Conservation (phyloP, 1,140 invertebrate species). For the Helicoverpa armigera region DNA sequence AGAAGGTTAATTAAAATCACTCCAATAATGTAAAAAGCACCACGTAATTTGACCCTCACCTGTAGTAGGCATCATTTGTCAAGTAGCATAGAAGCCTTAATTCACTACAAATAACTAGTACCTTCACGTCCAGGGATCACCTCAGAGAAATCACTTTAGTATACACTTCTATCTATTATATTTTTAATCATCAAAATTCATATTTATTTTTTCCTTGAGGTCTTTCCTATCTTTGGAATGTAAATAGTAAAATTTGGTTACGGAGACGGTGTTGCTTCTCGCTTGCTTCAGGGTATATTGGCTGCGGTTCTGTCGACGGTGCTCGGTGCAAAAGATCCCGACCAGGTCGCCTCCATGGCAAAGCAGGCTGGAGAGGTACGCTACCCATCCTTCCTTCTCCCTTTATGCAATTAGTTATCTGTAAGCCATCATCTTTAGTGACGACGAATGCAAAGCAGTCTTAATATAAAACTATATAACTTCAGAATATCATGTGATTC, state of each 20-base stretch:
- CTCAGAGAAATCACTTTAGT: slow-evolving; percentile 64
- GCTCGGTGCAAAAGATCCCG: slow-evolving; percentile 95
- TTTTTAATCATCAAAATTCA: slow-evolving; percentile 23
- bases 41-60: slow-evolving; percentile 74
- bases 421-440: slow-evolving; percentile 3
- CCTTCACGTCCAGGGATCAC: slow-evolving; percentile 67
- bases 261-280: slow-evolving; percentile 86
- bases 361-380: slow-evolving; percentile 97
- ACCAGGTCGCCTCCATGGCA: slow-evolving; percentile 95
- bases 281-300: slow-evolving; percentile 94
- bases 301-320: slow-evolving; percentile 95
- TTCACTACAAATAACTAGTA: slow-evolving; percentile 73
- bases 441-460: neutral
- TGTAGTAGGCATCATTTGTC: slow-evolving; percentile 66
- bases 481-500: neutral
- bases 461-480: neutral
- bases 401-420: slow-evolving; percentile 12
- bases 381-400: slow-evolving; percentile 77
- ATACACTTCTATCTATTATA: slow-evolving; percentile 20
- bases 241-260: slow-evolving; percentile 85
- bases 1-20: slow-evolving; percentile 60
- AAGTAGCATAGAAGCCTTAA: slow-evolving; percentile 68
- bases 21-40: slow-evolving; percentile 77
- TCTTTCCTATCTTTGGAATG: slow-evolving; percentile 70
- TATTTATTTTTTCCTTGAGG: slow-evolving; percentile 66